Conservation (phyloP, 2,797 vertebrate genomes). For the Mustela erminea region DNA sequence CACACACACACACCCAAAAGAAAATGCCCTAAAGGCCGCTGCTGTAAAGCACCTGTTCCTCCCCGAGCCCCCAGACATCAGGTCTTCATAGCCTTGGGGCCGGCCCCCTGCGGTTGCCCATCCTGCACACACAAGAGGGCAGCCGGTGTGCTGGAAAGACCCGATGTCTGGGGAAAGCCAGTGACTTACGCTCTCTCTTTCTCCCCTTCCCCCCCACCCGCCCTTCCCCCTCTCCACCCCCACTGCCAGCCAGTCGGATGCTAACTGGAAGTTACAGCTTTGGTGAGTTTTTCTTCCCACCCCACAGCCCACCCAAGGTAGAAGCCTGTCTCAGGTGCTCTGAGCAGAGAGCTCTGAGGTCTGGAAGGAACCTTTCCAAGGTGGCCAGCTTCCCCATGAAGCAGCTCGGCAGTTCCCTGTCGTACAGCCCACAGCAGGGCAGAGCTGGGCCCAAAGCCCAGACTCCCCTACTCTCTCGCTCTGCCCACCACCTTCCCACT, state of each 20-base stretch:
- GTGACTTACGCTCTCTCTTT: conserved; percentile 52
- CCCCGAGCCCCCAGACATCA: neutral
- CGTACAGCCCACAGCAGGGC: neutral
- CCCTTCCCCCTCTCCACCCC: conserved; percentile 54
- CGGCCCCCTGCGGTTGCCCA: neutral
- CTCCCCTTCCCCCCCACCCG: conserved; percentile 37
- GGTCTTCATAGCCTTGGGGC: neutral
- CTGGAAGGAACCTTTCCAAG: neutral
- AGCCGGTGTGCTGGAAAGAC: neutral
- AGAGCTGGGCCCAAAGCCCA: neutral
- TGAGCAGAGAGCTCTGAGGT: neutral
- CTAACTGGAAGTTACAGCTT: conserved; percentile 94
- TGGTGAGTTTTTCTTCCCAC: conserved; percentile 89
- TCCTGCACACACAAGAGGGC: neutral
- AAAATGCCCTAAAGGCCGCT: neutral
- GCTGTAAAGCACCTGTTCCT: neutral
- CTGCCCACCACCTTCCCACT: neutral
- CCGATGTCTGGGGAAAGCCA: neutral
- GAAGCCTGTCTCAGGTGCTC: neutral
- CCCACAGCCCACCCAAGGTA: neutral
- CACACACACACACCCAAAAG: neutral
- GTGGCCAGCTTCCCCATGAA: neutral
- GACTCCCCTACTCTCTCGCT: neutral
- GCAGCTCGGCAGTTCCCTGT: neutral
- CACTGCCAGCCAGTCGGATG: conserved; percentile 92